Percentiles rank a stretch among this genome's conserved stretches.
phyloP scores from a whole-genome alignment of 2,888 invertebrate species.

The Formica aserva region DNA sequence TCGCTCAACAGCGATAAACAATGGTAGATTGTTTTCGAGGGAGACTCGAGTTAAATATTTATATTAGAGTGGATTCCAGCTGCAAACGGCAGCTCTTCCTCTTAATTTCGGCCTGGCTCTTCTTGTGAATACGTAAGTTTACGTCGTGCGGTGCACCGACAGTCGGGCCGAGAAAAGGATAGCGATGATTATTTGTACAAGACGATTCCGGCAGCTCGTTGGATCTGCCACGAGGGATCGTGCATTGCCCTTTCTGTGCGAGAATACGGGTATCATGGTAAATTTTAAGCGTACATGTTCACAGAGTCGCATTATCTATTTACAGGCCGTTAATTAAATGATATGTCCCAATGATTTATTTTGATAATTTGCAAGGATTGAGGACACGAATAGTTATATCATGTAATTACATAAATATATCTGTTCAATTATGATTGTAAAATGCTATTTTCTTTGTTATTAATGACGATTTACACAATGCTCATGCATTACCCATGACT shows the following conservation, averaged over 20 bases:
- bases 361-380: conserved; percentile 18
- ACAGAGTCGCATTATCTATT: conserved; percentile 40
- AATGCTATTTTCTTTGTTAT: neutral
- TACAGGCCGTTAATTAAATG: conserved; percentile 40
- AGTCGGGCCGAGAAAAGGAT: conserved; percentile 67
- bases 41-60: conserved; percentile 70
- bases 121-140: conserved; percentile 69
- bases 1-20: conserved; percentile 65
- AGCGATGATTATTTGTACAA: conserved; percentile 74
- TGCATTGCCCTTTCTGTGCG: conserved; percentile 61
- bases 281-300: conserved; percentile 23
- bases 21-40: conserved; percentile 69
- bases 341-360: conserved; percentile 28
- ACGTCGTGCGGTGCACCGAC: conserved; percentile 61
- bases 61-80: conserved; percentile 66
- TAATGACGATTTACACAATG: neutral
- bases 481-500: neutral
- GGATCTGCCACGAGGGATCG: conserved; percentile 71
- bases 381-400: conserved; percentile 7
- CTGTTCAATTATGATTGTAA: conserved; percentile 25
- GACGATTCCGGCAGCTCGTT: conserved; percentile 69
- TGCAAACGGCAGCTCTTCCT: conserved; percentile 65
- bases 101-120: conserved; percentile 70
- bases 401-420: conserved; percentile 18
- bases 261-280: conserved; percentile 2